Base-by-base conservation (phyloP, 2,113 vertebrate genomes). In the Nerophis ophidion region DNA sequence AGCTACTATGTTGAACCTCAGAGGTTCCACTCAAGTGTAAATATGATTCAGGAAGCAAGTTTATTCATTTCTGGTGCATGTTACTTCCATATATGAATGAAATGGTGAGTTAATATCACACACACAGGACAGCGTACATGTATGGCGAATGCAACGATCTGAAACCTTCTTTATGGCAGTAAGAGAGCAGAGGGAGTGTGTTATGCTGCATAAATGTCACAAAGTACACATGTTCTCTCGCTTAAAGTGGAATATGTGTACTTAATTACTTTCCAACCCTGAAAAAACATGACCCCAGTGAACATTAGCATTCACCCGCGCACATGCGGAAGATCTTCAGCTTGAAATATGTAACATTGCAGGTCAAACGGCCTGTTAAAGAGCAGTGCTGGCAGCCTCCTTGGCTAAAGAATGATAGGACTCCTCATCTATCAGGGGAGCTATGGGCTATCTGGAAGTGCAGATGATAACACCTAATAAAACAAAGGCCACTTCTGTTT, bases 401-500 rank as follows among this genome's bases (percentile, higher is more conserved):
- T 54, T 52, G 72, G 62, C 70, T 76, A 56, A 76, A 77, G 66
- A 77, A 79, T 35, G 51, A 81, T 71, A 73, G 46, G 58, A 63
- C 65, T 57, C 57, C 38, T 55, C 38, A 72, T 72, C 72, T 53
- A 68, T 74, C 73, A 59, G 47, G 66, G 69, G 62, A 78, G 70
- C 26, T 62, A 13, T 16, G 52, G 48, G 65, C 54, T 74, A 78
- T 79, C 74, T 71, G 66, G 57, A 75, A 70, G 78, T 63, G 74
- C 63, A 60, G 69, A 81, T 79, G 80, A 83, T 71, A 80, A 78
- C 75, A 82, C 80, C 78, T 83, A 76, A 85, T 84, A 77, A 87
- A 86, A 82, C 76, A 80, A 75, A 74, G 64, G 56, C 13, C 65
- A 79, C 71, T 82, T 82, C 67, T 77, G 73, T 82, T 86, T 88